phyloP scores from a whole-genome alignment of 35 echinoderm and acorn worm genomes.

The Lytechinus variegatus region DNA sequence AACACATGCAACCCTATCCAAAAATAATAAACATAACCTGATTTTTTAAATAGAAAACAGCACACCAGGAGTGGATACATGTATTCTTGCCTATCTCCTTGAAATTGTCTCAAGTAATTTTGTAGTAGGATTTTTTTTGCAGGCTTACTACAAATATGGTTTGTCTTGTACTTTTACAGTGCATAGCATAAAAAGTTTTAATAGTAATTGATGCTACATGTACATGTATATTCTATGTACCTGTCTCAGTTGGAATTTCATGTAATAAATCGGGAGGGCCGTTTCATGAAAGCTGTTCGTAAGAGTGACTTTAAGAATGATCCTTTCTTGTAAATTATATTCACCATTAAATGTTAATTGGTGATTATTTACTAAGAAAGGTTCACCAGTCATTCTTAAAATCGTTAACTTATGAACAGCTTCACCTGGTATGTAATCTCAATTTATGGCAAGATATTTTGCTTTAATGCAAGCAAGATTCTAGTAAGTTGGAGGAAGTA shows the following conservation, averaged over 20 bases:
- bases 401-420: too few species aligned
- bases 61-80: background rate
- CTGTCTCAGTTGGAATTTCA: background rate
- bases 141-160: background rate
- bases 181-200: background rate
- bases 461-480: background rate
- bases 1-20: too few species aligned
- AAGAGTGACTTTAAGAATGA: too few species aligned
- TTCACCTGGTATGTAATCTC: background rate
- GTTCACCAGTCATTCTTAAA: too few species aligned
- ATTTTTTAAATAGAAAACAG: background rate
- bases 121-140: background rate
- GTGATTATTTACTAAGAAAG: too few species aligned
- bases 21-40: background rate
- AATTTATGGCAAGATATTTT: background rate
- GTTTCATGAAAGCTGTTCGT: background rate
- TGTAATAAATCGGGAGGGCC: background rate
- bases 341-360: too few species aligned
- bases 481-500: background rate
- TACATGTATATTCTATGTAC: background rate
- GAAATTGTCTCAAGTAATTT: background rate
- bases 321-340: too few species aligned
- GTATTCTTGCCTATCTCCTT: background rate
- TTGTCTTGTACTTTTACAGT: background rate
- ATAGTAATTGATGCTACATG: background rate